These are phyloP conservation scores for Gastracanthus pulcherrimus DNA, from an alignment of 2,888 invertebrate genomes.

Conservation along the genomic window DNA sequence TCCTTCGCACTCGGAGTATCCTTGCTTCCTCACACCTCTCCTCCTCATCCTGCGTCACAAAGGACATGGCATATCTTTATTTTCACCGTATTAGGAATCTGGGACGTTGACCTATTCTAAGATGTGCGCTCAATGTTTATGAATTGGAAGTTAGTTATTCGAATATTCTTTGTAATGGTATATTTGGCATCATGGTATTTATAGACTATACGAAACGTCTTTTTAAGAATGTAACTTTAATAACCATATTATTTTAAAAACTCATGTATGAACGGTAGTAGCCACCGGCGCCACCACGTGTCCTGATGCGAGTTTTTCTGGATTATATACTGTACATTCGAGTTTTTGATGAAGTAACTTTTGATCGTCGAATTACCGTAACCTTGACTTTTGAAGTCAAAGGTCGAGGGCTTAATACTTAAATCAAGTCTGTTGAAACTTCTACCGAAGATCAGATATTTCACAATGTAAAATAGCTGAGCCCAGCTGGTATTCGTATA, in stretches of 20 bases:
- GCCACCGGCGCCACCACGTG: too few species aligned
- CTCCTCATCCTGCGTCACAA: slow-evolving; percentile 72
- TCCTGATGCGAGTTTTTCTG: too few species aligned
- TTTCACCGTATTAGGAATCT: not conserved
- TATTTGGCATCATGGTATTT: too few species aligned
- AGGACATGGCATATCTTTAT: not conserved
- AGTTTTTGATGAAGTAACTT: not conserved
- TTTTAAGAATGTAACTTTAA: too few species aligned
- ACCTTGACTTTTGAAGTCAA: not conserved
- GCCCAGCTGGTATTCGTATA: not conserved
- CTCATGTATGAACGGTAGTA: too few species aligned
- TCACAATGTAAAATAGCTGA: not conserved
- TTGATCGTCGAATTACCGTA: not conserved
- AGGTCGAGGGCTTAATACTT: not conserved
- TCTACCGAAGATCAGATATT: not conserved
- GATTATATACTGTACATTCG: too few species aligned
- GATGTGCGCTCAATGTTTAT: too few species aligned
- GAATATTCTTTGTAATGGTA: too few species aligned
- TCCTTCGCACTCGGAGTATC: slow-evolving; percentile 69
- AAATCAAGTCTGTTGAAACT: not conserved
- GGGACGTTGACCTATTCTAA: too few species aligned
- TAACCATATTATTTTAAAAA: too few species aligned
- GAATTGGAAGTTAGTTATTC: too few species aligned
- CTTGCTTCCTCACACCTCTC: slow-evolving; percentile 71
- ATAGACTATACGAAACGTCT: too few species aligned